Percentiles rank a stretch among this genome's conserved stretches.
Evolutionary conservation across 2,113 vertebrate genomes (phyloP).

Genomic region (Chionodraco myersi): DNA sequence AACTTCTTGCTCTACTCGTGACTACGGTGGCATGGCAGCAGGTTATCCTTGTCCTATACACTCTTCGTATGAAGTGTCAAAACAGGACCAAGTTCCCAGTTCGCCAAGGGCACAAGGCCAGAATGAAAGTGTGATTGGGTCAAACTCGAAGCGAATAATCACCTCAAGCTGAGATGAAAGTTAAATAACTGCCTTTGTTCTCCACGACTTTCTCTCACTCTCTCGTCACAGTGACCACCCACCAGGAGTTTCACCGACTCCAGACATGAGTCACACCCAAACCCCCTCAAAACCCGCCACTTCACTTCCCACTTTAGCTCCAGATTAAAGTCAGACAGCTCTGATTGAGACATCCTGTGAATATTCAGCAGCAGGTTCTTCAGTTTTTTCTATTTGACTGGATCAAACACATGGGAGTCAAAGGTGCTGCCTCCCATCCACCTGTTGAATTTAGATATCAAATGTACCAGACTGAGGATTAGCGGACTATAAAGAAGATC

Average conservation of each 20-base stretch:
- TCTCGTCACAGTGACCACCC: slow-evolving; percentile 69
- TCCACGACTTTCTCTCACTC: slow-evolving; percentile 58
- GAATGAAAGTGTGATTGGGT: slow-evolving; percentile 56
- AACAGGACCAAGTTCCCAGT: slow-evolving; percentile 26
- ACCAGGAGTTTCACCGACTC: slow-evolving; percentile 70
- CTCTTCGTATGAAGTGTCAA: slow-evolving; percentile 27
- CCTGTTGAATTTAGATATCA: slow-evolving; percentile 69
- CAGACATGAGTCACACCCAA: slow-evolving; percentile 69
- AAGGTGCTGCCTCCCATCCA: slow-evolving; percentile 41
- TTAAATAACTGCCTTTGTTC: slow-evolving; percentile 69
- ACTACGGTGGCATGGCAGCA: slow-evolving; percentile 40
- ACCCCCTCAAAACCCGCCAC: not conserved
- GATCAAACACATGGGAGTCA: slow-evolving; percentile 41
- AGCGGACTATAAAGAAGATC: slow-evolving; percentile 43
- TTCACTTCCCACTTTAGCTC: slow-evolving; percentile 17
- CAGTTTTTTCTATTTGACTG: slow-evolving; percentile 17
- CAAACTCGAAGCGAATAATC: slow-evolving; percentile 64
- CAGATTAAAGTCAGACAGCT: slow-evolving; percentile 39
- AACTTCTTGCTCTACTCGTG: slow-evolving; percentile 38
- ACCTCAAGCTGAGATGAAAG: slow-evolving; percentile 72
- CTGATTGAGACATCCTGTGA: slow-evolving; percentile 17
- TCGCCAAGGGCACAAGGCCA: slow-evolving; percentile 33
- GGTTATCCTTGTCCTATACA: slow-evolving; percentile 15
- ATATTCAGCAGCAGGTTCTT: slow-evolving; percentile 46
- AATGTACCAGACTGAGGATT: slow-evolving; percentile 70